These are phyloP conservation scores for Verasper variegatus DNA, from an alignment of 2,113 vertebrate genomes.

Conservation along the genomic window DNA sequence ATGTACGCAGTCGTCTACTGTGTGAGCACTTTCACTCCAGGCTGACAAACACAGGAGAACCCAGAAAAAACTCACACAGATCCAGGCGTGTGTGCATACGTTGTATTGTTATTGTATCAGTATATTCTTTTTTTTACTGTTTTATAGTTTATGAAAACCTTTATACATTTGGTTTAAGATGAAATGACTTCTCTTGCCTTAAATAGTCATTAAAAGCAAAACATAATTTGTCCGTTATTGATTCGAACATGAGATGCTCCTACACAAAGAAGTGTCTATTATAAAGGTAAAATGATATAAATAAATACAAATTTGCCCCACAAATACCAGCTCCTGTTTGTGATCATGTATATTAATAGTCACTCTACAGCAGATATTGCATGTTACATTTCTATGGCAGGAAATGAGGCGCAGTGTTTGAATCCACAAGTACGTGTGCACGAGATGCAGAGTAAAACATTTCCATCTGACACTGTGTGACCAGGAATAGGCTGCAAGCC, in stretches of 20 bases:
- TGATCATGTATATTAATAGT: background rate
- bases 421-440: background rate
- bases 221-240: too few species aligned
- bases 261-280: too few species aligned
- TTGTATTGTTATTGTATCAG: background rate
- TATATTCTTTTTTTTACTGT: too few species aligned
- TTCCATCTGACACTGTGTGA: slow-evolving; percentile 4
- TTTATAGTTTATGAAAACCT: too few species aligned
- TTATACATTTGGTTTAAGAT: too few species aligned
- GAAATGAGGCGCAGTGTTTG: background rate
- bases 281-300: too few species aligned
- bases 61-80: background rate
- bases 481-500: slow-evolving; percentile 46
- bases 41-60: slow-evolving; percentile 9
- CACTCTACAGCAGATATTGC: background rate
- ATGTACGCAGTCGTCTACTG: background rate
- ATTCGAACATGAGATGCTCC: too few species aligned
- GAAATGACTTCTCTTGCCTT: too few species aligned
- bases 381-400: background rate
- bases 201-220: too few species aligned
- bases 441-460: slow-evolving; percentile 9
- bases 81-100: too few species aligned
- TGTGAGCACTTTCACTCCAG: slow-evolving; percentile 11
- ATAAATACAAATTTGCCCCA: too few species aligned
- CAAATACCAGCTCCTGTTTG: too few species aligned